Evolutionary conservation across 1,140 invertebrate species (phyloP).

Genomic region (Patella vulgata): DNA sequence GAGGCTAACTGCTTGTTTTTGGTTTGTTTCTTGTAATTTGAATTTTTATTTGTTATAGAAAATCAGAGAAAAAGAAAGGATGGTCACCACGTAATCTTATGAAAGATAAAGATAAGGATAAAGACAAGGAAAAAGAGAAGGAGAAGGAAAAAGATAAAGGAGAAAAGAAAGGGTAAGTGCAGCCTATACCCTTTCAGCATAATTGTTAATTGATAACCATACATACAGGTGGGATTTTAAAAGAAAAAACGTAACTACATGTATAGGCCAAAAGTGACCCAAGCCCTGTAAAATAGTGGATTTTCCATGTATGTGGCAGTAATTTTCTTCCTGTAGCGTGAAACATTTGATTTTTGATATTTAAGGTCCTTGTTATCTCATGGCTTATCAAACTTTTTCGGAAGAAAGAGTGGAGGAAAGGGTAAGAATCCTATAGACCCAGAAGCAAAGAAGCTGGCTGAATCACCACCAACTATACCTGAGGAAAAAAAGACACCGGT

Average conservation of each 20-base stretch:
- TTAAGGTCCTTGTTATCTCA: too few relatives aligned
- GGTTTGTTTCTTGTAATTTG: too few relatives aligned
- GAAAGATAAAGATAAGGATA: slow-evolving; percentile 13
- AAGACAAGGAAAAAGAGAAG: slow-evolving; percentile 20
- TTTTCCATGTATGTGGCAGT: too few relatives aligned
- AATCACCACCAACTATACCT: not conserved
- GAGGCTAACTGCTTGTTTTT: too few relatives aligned
- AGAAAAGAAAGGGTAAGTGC: not conserved
- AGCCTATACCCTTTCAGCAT: slow-evolving; percentile 4
- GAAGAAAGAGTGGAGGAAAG: slow-evolving; percentile 2
- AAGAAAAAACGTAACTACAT: too few relatives aligned
- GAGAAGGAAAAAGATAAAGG: slow-evolving; percentile 24
- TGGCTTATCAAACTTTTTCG: not conserved
- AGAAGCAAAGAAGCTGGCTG: not conserved
- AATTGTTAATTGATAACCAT: too few relatives aligned
- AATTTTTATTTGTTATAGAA: slow-evolving; percentile 2
- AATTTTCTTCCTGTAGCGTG: too few relatives aligned
- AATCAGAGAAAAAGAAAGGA: slow-evolving; percentile 20
- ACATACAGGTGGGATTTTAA: too few relatives aligned
- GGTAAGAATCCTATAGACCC: not conserved
- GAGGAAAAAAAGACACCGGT: not conserved
- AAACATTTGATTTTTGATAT: too few relatives aligned
- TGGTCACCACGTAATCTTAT: not conserved
- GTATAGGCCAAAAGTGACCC: too few relatives aligned
- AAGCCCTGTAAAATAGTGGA: too few relatives aligned